Base-by-base conservation (phyloP, 2,888 invertebrate species). In the Dorcus hopei region DNA sequence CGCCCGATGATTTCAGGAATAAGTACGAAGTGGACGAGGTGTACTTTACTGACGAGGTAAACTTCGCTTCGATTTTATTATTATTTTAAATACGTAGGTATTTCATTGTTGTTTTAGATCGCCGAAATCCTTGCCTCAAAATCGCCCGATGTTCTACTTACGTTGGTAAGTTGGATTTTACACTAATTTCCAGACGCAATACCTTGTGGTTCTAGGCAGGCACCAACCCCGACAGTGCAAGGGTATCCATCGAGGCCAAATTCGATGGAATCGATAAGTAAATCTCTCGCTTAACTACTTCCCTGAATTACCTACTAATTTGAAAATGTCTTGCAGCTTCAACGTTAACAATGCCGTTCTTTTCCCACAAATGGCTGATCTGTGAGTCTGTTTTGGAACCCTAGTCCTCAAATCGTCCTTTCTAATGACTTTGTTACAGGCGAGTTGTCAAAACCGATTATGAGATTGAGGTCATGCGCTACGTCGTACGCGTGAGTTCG, bases 381-480 rank as follows among this genome's bases (percentile, higher is more conserved):
- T 93, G 90, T 93, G 79, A 86, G 88, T 83, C 26, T 7, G 19
- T 19, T 19, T 19, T 19, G 19, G 14, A 14, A 14, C 1, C 14
- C 19, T 2, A 19, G 3, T 19, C 19, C 2, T 19, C 19, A 2
- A 2, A 1, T 19, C 19, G 3, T 19, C 19, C 2, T 19, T 19
- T 19, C 14, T 19, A 19, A 19, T 19, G 19, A 19, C 3, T 19
- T 39, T 16, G 6, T 80, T 81, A 9, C 79, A 91, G 93, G 65
- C 89, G 95, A 41, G 93, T 95, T 1, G 83, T 88, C 67, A 95
- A 95, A 75, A 90, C 93, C 0, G 80, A 85, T 0, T 82, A 87
- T 67, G 99, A 99, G 80, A 83, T 97, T 41, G 91, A 94, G 72
- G 92, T 97, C 1, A 80, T 98, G 77, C 87, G 94, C 42, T 98